Percentiles rank a stretch among this genome's conserved stretches.
Evolutionary conservation across 30 jellyfish, hydroid and myxozoan species (phyloP).

Genomic region (Phacellophora camtschatica): DNA sequence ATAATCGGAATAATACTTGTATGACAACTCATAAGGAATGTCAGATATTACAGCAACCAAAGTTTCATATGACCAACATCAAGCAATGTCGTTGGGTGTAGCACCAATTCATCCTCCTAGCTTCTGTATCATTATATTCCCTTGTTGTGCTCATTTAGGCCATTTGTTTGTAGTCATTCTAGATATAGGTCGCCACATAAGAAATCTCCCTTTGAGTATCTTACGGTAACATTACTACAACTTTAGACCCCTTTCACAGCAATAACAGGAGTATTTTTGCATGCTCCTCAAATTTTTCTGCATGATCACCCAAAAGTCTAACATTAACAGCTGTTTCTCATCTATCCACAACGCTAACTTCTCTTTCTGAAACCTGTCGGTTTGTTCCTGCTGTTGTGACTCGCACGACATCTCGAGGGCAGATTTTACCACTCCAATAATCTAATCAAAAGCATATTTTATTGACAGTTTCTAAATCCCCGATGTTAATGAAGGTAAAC

Average conservation of each 20-base stretch:
- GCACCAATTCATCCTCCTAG: no score
- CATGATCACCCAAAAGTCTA: conserved; percentile 97
- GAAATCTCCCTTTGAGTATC: no score
- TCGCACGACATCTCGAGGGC: conserved; percentile 77
- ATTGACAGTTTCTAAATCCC: conserved; percentile 70
- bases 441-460: conserved; percentile 71
- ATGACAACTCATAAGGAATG: no score
- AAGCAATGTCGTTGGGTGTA: no score
- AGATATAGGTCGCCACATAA: no score
- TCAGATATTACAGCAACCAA: no score
- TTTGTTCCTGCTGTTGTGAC: conserved; percentile 86
- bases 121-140: no score
- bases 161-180: no score
- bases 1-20: no score
- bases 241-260: conserved; percentile 98
- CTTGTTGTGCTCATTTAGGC: no score
- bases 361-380: conserved; percentile 96
- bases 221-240: conserved; percentile 94
- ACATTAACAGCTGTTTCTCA: conserved; percentile 84
- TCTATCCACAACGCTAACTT: conserved; percentile 79
- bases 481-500: conserved; percentile 71
- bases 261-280: conserved; percentile 72
- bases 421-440: conserved; percentile 88
- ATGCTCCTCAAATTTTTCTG: conserved; percentile 87
- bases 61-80: no score